Evolutionary conservation across 2,113 vertebrate species (phyloP), one percentile per base, ranked within the genome.

Genomic region (Zosterops lateralis): DNA sequence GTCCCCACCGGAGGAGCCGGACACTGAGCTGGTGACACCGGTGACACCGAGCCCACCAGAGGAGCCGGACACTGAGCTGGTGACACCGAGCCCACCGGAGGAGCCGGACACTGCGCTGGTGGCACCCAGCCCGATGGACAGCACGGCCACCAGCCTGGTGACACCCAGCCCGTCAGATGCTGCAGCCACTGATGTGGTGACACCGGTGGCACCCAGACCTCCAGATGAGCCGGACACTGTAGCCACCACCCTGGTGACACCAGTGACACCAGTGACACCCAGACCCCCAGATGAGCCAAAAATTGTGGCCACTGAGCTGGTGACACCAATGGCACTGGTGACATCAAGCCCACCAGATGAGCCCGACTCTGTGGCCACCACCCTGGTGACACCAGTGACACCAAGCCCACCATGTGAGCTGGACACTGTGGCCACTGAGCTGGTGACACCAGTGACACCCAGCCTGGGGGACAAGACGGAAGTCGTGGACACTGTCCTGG

Each of bases 301-400:
- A 38, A 11, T 38, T 38, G 38, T 38, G 38, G 65, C 44, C 40
- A 3, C 78, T 4, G 25, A 22, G 7, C 3, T 1, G 3, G 34
- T 17, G 57, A 28, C 75, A 13, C 0, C 0, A 12, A 38, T 38
- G 38, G 38, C 38, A 38, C 38, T 38, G 7, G 50, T 40, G 80
- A 15, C 14, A 2, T 8, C 54, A 4, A 29, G 24, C 38, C 11
- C 38, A 11, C 7, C 22, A 1, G 42, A 34, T 29, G 26, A 68
- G 57, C 22, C 0, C 8, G 72, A 42, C 5, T 7, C 32, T 0
- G 1, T 1, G 21, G 11, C 18, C 12, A 7, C 44, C 1, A 1
- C 3, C 3, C 4, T 28, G 50, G 58, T 14, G 20, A 7, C 77
- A 48, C 7, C 29, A 17, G 75, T 14, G 31, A n/a, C 17, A 13